A percentile compares a stretch with the other conserved stretches of the same genome.
These are phyloP conservation scores for Corythaixoides concolor DNA, from an alignment of 2,113 vertebrate genomes.

Conservation along the genomic window DNA sequence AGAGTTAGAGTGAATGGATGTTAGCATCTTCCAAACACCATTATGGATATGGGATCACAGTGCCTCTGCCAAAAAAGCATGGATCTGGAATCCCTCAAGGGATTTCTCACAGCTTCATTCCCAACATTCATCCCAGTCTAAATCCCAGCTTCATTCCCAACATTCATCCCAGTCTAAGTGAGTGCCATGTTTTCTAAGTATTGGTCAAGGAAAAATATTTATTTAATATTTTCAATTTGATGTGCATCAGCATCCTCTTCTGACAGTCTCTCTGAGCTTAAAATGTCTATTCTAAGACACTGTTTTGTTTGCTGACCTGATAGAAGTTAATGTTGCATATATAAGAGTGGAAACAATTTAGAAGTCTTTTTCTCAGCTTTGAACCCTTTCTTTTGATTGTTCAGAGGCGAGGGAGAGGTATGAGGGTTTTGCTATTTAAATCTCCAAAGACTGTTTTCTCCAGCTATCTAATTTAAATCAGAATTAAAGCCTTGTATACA, in stretches of 20 bases:
- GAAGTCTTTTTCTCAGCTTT: background rate
- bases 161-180: too few relatives aligned
- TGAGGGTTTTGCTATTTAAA: background rate
- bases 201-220: background rate
- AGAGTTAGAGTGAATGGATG: background rate
- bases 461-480: background rate
- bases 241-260: background rate
- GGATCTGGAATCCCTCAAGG: background rate
- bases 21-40: background rate
- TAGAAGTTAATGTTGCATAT: background rate
- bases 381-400: background rate
- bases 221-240: background rate
- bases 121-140: background rate
- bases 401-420: background rate
- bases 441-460: background rate
- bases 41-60: background rate
- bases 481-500: background rate
- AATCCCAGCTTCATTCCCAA: too few relatives aligned
- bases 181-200: background rate
- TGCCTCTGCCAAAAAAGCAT: background rate
- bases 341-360: background rate
- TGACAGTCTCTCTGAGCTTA: background rate
- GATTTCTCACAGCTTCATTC: background rate
- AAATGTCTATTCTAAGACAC: background rate
- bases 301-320: background rate